These are phyloP conservation scores for Peromyscus polionotus DNA, from an alignment of 2,113 vertebrate species.

Conservation along the genomic window DNA sequence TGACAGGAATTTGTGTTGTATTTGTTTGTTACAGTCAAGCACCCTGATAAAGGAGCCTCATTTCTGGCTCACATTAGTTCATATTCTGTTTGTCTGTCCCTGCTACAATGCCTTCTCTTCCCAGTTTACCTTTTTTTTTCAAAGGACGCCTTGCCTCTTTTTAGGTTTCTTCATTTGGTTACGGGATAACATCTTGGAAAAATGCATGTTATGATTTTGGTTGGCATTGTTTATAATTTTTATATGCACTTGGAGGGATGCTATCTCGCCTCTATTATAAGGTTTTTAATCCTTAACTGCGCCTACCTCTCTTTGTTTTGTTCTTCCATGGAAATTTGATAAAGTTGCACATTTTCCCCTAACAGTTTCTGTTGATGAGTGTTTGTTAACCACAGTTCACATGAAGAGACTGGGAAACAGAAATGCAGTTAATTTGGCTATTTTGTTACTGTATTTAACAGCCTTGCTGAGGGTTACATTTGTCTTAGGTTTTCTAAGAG, in stretches of 20 bases:
- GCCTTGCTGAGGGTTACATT: background rate
- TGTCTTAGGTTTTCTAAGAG: background rate
- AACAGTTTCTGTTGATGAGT: background rate
- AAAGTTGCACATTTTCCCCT: background rate
- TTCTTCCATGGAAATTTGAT: background rate
- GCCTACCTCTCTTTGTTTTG: background rate
- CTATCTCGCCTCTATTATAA: background rate
- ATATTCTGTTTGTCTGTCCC: background rate
- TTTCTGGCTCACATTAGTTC: too few species aligned
- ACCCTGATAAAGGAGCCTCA: background rate
- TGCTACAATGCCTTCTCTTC: too few species aligned
- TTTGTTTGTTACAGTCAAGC: background rate
- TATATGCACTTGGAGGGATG: too few species aligned
- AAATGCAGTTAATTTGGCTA: background rate
- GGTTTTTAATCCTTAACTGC: background rate
- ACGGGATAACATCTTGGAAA: background rate
- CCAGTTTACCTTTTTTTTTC: background rate
- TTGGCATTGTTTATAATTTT: background rate
- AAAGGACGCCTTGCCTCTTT: background rate
- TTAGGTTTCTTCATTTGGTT: background rate
- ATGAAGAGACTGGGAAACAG: too few species aligned
- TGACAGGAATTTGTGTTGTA: background rate
- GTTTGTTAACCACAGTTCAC: background rate
- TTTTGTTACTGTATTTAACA: background rate
- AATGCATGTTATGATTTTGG: background rate